Base-by-base conservation (phyloP, 2,797 vertebrate species). In the Echiichthys vipera region DNA sequence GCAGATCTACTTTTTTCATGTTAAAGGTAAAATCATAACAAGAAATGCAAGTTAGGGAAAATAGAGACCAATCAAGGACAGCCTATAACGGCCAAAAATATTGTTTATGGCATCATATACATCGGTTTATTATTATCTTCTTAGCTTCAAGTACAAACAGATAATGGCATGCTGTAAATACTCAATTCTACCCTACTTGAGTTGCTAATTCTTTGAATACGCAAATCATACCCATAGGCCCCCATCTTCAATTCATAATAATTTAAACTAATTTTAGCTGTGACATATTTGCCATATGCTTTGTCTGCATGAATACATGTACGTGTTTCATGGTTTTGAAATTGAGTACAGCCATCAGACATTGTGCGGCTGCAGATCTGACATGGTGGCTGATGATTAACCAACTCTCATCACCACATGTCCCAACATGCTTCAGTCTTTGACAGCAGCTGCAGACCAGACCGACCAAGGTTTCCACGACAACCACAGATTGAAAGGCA, bases 371-470 rank as follows among this genome's bases (percentile, higher is more conserved):
- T 22, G 53, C 32, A 63, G 67, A 76, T 78, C 63, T 82, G 63
- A 86, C 67, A 71, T 29, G 53, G 46, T 71, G 74, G 63, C 32
- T 71, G 80, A 81, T 80, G 65, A 82, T 71, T 83, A 88, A 81
- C 74, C 65, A 80, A 68, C 37, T 53, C 56, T 79, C 71, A 47
- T 51, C 30, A 34, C 80, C 67, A 54, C 69, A 71, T 58, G 49
- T 86, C 86, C 84, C 85, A 84, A 83, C 81, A 85, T 85, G 85
- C 88, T 69, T 84, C 66, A 67, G 71, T 81, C 30, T 67, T 37
- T 47, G 50, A 82, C 58, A 76, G 78, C 92, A 93, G 88, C 90
- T 89, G 92, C 67, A 71, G 59, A 86, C 65, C 84, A 90, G 82
- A 79, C 64, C 57, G 59, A 81, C 43, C 55, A 47, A 82, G 57